Conservation (phyloP, 2,113 vertebrate genomes). For the Pomatorhinus ruficollis region DNA sequence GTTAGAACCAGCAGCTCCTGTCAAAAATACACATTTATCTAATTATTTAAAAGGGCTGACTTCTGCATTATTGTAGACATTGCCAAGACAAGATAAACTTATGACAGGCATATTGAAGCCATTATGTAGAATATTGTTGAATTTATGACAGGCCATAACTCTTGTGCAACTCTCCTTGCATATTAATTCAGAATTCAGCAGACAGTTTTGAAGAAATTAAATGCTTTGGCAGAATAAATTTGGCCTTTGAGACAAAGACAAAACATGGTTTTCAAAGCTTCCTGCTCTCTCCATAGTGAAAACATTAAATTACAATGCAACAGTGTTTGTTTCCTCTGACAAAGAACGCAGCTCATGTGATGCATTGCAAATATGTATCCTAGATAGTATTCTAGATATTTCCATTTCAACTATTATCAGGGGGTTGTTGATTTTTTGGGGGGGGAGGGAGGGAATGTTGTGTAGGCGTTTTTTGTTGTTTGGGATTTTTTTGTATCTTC, state of each 20-base stretch:
- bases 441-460: fast-evolving
- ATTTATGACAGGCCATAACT: constrained; percentile 61
- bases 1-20: background rate
- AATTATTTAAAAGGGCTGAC: constrained; percentile 49
- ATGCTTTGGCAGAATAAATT: constrained; percentile 50
- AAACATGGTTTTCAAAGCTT: background rate
- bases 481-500: background rate
- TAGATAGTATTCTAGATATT: background rate
- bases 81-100: constrained; percentile 38
- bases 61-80: constrained; percentile 10
- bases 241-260: constrained; percentile 19
- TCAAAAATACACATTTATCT: constrained; percentile 48
- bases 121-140: constrained; percentile 46
- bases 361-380: background rate
- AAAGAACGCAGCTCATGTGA: background rate
- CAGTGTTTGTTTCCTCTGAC: constrained; percentile 1
- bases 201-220: constrained; percentile 51
- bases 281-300: background rate
- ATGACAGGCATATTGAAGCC: constrained; percentile 50
- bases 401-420: background rate
- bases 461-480: fast-evolving
- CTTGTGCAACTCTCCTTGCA: constrained; percentile 21
- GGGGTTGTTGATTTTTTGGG: fast-evolving
- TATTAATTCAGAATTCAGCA: constrained; percentile 38
- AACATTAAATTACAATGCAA: background rate